Base-by-base conservation (phyloP, 2,113 vertebrate species). In the Setophaga kirtlandii region DNA sequence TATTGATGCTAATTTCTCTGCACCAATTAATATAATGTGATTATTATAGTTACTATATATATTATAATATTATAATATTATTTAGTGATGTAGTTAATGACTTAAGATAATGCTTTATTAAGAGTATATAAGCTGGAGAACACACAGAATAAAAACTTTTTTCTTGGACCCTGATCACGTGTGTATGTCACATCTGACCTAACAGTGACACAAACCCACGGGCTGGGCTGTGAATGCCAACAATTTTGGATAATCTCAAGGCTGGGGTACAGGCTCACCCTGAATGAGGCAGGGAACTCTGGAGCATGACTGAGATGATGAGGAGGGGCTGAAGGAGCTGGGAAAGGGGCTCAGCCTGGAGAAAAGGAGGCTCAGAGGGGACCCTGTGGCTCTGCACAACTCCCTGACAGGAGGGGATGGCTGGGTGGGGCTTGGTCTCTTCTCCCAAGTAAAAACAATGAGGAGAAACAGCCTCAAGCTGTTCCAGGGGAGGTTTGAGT, bases 241-340 rank as follows among this genome's bases (percentile, higher is more conserved):
- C 4, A 3, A 1, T 35, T 65, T 56, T 3, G 27, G 47, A 6
- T 1, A 20, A 49, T 10, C 24, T 70, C 19, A 1, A 5, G 42
- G 47, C 35, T 10, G 22, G 15, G 15, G 23, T 27, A 8, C 60
- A 52, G 68, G 4, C 10, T 31, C 4, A 1, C 52, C 23, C 35
- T 60, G 20, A 19, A 1, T 0, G 21, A 78, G 39, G 50, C 60
- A 79, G 27, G 19, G 35, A 28, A 27, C 11, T 23, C 30, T 35
- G 69, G 33, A 53, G 46, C 52, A 25, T 1, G 5, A 1, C 1
- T 65, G 83, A 25, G 71, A 17, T 25, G 41, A 10, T 49, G 42
- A 73, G 78, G 77, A 82, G 33, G 0, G 1, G 53, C 25, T 77
- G 44, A 44, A 8, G 53, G 63, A 77, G 71, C 69, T 67, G 60